phyloP scores from a whole-genome alignment of 2,888 invertebrate species.

The Isoperla grammatica region DNA sequence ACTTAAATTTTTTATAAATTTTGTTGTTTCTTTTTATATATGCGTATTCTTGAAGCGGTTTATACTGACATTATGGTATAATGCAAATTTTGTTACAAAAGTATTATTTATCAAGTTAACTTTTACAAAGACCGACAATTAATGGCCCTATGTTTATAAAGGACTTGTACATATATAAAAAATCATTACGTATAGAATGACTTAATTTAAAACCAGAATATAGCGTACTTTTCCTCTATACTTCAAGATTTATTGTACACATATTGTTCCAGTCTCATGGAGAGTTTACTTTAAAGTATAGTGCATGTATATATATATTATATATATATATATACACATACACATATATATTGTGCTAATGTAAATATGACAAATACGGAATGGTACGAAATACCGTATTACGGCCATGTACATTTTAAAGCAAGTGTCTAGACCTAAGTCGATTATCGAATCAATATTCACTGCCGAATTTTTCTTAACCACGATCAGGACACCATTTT shows the following conservation, averaged over 20 bases:
- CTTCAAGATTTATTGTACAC: not conserved
- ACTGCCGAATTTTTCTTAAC: constrained; percentile 22
- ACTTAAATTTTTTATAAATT: constrained; percentile 21
- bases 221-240: not conserved
- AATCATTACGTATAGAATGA: not conserved
- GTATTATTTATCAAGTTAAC: constrained; percentile 23
- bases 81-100: constrained; percentile 16
- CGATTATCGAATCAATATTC: constrained; percentile 16
- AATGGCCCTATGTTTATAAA: not conserved
- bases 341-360: not conserved
- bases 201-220: no score
- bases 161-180: not conserved
- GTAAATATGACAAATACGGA: no score
- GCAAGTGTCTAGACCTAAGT: no score
- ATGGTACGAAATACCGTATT: no score
- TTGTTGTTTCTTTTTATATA: constrained; percentile 18
- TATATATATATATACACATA: constrained; percentile 9
- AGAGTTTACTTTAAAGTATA: not conserved
- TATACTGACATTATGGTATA: no score
- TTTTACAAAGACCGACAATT: not conserved
- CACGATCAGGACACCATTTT: constrained; percentile 9
- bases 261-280: constrained; percentile 1
- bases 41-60: not conserved
- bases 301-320: not conserved
- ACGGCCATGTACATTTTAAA: not conserved